These are phyloP conservation scores for Ornithoptera priamus DNA, from an alignment of 2,888 invertebrate genomes.

Conservation along the genomic window DNA sequence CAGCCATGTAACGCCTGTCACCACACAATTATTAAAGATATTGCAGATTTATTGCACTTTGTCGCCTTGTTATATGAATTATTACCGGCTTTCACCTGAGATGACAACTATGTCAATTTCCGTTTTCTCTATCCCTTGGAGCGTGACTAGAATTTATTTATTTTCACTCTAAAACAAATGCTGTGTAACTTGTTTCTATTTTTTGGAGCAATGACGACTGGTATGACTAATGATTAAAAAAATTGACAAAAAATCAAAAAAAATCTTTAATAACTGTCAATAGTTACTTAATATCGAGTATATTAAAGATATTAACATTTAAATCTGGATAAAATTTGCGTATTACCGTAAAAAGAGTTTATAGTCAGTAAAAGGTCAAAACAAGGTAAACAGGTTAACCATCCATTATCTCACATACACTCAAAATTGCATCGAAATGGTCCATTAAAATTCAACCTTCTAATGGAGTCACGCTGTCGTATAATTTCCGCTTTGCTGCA, in stretches of 20 bases:
- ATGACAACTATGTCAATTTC: conserved; percentile 54
- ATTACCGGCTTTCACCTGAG: conserved; percentile 31
- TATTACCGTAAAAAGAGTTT: too few relatives aligned
- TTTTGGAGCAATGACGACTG: too few relatives aligned
- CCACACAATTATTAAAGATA: conserved; percentile 5
- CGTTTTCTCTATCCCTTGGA: conserved; percentile 58
- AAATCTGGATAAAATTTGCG: too few relatives aligned
- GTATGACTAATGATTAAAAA: too few relatives aligned
- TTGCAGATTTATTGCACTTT: conserved; percentile 21
- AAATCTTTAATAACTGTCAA: too few relatives aligned
- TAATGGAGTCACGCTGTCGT: not conserved
- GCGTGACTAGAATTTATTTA: conserved; percentile 50
- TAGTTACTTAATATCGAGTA: too few relatives aligned
- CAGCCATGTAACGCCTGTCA: conserved; percentile 6
- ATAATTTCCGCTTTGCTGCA: too few relatives aligned
- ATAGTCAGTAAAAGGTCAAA: too few relatives aligned
- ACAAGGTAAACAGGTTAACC: too few relatives aligned
- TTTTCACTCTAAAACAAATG: conserved; percentile 5
- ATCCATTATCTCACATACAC: not conserved
- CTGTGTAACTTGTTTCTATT: not conserved
- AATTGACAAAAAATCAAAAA: too few relatives aligned
- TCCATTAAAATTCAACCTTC: conserved; percentile 8
- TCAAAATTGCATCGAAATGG: conserved; percentile 13
- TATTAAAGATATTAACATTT: too few relatives aligned
- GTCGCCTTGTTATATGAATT: conserved; percentile 12